These are phyloP conservation scores for Riparia riparia DNA, from an alignment of 2,113 vertebrate species.

Conservation along the genomic window DNA sequence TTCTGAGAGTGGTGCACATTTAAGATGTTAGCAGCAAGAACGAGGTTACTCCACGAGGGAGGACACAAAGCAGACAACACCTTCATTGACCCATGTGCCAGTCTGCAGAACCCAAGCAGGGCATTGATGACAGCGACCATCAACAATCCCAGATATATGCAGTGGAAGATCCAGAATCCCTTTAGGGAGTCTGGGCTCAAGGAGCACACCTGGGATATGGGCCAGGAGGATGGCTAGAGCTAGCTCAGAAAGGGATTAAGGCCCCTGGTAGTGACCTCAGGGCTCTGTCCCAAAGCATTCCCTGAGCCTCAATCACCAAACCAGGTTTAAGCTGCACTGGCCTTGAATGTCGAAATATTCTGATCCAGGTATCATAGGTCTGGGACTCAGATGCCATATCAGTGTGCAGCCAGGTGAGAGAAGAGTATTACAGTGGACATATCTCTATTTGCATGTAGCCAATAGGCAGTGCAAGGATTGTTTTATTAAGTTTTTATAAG, in stretches of 20 bases:
- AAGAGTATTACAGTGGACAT: background rate
- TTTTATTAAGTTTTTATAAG: too few species aligned
- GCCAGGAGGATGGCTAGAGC: background rate
- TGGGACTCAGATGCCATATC: background rate
- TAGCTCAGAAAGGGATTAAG: background rate
- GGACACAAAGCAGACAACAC: background rate
- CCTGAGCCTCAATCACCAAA: background rate
- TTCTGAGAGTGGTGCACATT: background rate
- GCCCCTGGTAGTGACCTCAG: background rate
- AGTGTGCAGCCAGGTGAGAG: background rate
- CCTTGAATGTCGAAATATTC: background rate
- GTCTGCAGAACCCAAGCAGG: background rate
- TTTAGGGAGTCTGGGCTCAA: background rate
- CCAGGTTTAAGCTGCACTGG: background rate
- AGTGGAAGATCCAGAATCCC: background rate
- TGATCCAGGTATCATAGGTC: background rate
- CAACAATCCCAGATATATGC: background rate
- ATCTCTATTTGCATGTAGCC: background rate
- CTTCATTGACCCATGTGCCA: fast-evolving
- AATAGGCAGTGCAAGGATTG: background rate
- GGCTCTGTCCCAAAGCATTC: background rate
- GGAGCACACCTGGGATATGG: background rate
- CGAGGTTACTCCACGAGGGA: fast-evolving
- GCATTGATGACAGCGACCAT: fast-evolving
- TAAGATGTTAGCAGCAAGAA: background rate